These are phyloP conservation scores for Odontocerum albicorne DNA, from an alignment of 2,888 invertebrate species.

Conservation along the genomic window DNA sequence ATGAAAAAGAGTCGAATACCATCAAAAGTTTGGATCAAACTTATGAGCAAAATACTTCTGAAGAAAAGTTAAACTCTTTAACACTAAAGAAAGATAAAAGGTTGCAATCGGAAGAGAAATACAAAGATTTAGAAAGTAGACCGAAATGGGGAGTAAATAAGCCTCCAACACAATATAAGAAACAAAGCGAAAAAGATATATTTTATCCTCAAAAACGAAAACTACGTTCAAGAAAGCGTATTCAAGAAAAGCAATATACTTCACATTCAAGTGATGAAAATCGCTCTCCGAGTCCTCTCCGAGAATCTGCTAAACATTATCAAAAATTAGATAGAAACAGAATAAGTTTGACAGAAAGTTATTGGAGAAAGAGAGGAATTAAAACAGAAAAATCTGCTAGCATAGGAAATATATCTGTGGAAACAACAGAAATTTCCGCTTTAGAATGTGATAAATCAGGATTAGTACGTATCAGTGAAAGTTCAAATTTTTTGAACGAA, in stretches of 20 bases:
- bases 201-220: conserved; percentile 75
- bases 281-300: conserved; percentile 59
- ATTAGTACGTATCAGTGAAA: conserved; percentile 49
- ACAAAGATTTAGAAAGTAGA: conserved; percentile 63
- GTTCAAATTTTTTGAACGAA: conserved; percentile 41
- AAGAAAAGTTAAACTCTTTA: conserved; percentile 50
- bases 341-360: conserved; percentile 52
- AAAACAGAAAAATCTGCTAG: conserved; percentile 52
- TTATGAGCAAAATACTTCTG: conserved; percentile 52
- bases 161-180: conserved; percentile 80
- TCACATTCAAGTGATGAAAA: conserved; percentile 66
- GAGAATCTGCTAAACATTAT: conserved; percentile 45
- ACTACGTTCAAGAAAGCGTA: conserved; percentile 64
- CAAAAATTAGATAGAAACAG: conserved; percentile 46
- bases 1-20: conserved; percentile 42
- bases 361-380: conserved; percentile 50
- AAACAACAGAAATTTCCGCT: conserved; percentile 53
- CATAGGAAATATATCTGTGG: conserved; percentile 46
- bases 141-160: conserved; percentile 77
- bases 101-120: conserved; percentile 57
- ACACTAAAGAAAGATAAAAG: conserved; percentile 57
- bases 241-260: conserved; percentile 57
- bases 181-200: conserved; percentile 89
- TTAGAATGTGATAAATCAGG: conserved; percentile 58
- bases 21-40: conserved; percentile 48